A percentile compares a stretch with the other conserved stretches of the same genome.
Conservation (phyloP, 2,113 vertebrate genomes). For the Aldabrachelys gigantea region DNA sequence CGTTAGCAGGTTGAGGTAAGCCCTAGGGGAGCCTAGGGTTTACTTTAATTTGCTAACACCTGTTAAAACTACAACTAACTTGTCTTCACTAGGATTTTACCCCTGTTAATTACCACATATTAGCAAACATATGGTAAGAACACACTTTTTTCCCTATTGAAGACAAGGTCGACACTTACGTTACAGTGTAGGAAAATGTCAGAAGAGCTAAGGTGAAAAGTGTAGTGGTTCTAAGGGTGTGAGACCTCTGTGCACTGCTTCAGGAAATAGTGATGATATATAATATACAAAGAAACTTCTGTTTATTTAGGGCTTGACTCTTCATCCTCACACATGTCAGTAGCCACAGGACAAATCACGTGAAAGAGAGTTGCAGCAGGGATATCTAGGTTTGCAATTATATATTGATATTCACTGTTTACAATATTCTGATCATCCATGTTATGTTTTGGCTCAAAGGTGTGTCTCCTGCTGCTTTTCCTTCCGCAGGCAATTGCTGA, state of each 20-base stretch:
- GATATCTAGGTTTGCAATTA: not conserved
- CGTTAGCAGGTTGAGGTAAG: not conserved
- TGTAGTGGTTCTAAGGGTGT: not conserved
- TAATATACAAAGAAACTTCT: not conserved
- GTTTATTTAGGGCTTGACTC: not conserved
- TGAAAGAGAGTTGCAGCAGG: not conserved
- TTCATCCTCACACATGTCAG: not conserved
- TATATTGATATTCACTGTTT: accelerated
- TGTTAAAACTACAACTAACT: not conserved
- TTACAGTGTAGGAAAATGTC: not conserved
- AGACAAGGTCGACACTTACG: not conserved
- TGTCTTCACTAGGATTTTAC: not conserved
- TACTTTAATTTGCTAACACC: not conserved
- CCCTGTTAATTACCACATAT: not conserved
- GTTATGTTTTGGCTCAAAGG: conserved; percentile 3
- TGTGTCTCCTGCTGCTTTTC: not conserved
- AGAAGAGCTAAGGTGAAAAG: not conserved
- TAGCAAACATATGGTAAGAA: not conserved
- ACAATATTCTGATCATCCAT: not conserved
- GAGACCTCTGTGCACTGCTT: not conserved
- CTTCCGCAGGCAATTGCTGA: conserved; percentile 2
- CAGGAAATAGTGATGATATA: not conserved
- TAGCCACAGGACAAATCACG: not conserved
- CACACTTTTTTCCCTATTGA: not conserved
- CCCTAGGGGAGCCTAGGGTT: not conserved